A percentile compares a stretch with the other conserved stretches of the same genome.
These are phyloP conservation scores for Pteronotus mesoamericanus DNA, from an alignment of 2,797 vertebrate genomes.

Conservation along the genomic window DNA sequence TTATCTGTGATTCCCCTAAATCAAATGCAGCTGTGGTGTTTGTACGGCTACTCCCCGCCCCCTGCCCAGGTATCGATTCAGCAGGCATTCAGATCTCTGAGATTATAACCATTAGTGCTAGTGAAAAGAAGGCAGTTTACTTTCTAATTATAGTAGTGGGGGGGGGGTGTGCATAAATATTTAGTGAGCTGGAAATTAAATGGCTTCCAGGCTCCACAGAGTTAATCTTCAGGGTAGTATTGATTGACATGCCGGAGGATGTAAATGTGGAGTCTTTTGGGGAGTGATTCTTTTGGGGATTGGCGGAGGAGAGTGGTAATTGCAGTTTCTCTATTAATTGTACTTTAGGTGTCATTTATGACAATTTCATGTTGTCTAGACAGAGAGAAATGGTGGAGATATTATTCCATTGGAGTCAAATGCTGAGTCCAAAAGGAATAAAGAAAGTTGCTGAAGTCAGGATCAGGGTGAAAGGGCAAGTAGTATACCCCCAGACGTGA, in stretches of 20 bases:
- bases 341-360: conserved; percentile 82
- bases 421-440: conserved; percentile 74
- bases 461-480: conserved; percentile 31
- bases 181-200: conserved; percentile 70
- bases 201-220: conserved; percentile 63
- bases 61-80: conserved; percentile 59
- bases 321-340: conserved; percentile 82
- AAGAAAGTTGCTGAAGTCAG: conserved; percentile 53
- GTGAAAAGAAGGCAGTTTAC: conserved; percentile 74
- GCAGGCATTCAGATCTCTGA: conserved; percentile 52
- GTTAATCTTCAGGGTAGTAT: conserved; percentile 71
- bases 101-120: conserved; percentile 53
- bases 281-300: conserved; percentile 67
- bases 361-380: conserved; percentile 85
- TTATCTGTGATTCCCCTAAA: conserved; percentile 23
- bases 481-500: conserved; percentile 5
- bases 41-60: too few species aligned
- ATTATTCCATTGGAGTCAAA: conserved; percentile 71
- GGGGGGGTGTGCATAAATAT: conserved; percentile 7
- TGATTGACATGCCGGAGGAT: conserved; percentile 82
- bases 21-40: conserved; percentile 4
- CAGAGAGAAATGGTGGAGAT: conserved; percentile 74
- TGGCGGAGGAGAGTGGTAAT: conserved; percentile 80
- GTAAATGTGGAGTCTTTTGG: conserved; percentile 72
- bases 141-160: conserved; percentile 46